Conservation (phyloP, 2,888 invertebrate genomes). For the Hypselothyrea guttata region DNA sequence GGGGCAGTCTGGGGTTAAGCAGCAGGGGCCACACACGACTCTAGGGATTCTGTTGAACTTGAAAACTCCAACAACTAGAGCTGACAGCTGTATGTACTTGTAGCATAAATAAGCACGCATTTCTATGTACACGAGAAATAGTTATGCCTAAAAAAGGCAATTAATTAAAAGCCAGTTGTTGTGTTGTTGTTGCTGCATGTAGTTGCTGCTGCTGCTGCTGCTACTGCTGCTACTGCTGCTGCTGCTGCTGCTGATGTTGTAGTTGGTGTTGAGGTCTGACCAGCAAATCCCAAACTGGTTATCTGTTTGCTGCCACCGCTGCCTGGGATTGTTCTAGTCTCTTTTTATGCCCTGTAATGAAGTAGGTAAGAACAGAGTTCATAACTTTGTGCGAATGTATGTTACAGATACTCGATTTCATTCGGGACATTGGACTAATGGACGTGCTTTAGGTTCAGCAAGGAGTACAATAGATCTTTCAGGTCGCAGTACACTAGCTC, state of each 20-base stretch:
- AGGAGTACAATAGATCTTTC: too few relatives aligned
- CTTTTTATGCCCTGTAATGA: too few relatives aligned
- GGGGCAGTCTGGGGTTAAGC: conserved; percentile 21
- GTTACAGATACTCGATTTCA: too few relatives aligned
- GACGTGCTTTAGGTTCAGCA: too few relatives aligned
- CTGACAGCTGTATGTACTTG: conserved; percentile 39
- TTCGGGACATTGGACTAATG: too few relatives aligned
- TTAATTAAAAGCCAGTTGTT: conserved; percentile 77
- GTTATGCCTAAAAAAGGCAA: conserved; percentile 79
- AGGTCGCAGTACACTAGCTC: too few relatives aligned
- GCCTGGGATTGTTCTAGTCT: conserved; percentile 35
- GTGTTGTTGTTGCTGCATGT: conserved; percentile 36
- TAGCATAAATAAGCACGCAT: conserved; percentile 49
- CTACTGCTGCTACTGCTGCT: not conserved
- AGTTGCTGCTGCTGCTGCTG: conserved; percentile 16
- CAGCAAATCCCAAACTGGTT: conserved; percentile 61
- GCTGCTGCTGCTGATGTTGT: conserved; percentile 8
- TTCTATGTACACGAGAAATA: conserved; percentile 61
- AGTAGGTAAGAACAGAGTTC: too few relatives aligned
- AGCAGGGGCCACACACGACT: conserved; percentile 62
- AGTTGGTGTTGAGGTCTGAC: conserved; percentile 16
- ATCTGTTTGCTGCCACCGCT: conserved; percentile 50
- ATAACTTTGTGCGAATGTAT: too few relatives aligned
- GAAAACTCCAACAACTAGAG: conserved; percentile 49
- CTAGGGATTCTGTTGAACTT: conserved; percentile 68